Conservation (phyloP, 2,797 vertebrate genomes). For the Fratercula arctica region DNA sequence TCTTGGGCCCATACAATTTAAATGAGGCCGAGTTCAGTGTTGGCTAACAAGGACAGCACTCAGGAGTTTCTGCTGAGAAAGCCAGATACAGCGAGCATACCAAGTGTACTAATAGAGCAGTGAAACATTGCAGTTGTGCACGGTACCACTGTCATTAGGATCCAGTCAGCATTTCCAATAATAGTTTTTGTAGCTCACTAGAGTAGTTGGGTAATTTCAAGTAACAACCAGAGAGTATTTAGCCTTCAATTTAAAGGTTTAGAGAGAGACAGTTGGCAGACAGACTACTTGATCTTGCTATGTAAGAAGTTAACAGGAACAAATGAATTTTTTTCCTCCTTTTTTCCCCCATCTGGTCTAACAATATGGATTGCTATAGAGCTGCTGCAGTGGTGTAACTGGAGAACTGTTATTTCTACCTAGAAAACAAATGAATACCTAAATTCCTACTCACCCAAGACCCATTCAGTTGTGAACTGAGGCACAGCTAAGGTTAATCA, state of each 20-base stretch:
- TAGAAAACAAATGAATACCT: background rate
- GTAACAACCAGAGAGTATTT: background rate
- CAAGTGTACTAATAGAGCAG: conserved; percentile 46
- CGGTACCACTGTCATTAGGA: background rate
- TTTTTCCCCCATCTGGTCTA: background rate
- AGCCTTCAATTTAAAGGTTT: background rate
- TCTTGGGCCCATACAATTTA: background rate
- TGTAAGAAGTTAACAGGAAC: background rate
- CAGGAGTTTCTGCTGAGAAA: conserved; percentile 69
- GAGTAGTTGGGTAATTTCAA: background rate
- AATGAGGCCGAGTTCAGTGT: background rate
- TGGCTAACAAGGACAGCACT: conserved; percentile 44
- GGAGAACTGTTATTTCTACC: background rate
- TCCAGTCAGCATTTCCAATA: conserved; percentile 28
- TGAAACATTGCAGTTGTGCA: conserved; percentile 27
- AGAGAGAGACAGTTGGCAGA: background rate
- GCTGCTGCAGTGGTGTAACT: background rate
- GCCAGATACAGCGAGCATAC: conserved; percentile 36
- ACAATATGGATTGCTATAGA: background rate
- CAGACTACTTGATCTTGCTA: background rate
- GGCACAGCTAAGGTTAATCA: background rate
- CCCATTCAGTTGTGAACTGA: background rate
- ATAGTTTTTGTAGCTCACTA: background rate
- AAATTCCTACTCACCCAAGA: background rate
- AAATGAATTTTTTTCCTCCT: background rate